Evolutionary conservation across 2,888 invertebrate genomes (phyloP).

Genomic region (Germaria angustata): DNA sequence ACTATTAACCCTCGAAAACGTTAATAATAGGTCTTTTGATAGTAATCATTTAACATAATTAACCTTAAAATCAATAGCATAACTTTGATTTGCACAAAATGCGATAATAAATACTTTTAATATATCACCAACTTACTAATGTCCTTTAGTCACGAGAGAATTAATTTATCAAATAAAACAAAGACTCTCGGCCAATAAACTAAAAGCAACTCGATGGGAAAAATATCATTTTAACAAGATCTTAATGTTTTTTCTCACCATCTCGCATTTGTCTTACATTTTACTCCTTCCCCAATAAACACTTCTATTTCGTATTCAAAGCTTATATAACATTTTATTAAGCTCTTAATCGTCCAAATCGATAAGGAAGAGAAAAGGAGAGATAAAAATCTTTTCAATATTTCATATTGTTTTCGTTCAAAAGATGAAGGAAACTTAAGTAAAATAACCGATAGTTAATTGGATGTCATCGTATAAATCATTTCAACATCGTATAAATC

Average conservation of each 20-base stretch:
- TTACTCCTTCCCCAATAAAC: not conserved
- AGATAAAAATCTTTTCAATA: conserved; percentile 5
- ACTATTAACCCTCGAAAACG: not conserved
- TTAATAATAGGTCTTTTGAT: not conserved
- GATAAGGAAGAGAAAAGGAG: not conserved
- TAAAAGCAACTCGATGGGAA: conserved; percentile 52
- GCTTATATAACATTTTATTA: conserved; percentile 21
- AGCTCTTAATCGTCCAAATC: conserved; percentile 6
- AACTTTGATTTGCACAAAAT: not conserved
- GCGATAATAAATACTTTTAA: conserved; percentile 8
- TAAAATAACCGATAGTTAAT: conserved; percentile 51
- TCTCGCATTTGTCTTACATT: not conserved
- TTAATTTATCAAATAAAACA: not conserved
- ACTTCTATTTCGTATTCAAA: not conserved
- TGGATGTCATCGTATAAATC: conserved; percentile 60
- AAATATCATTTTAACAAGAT: conserved; percentile 51
- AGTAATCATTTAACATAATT: conserved; percentile 12
- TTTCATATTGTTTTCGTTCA: conserved; percentile 15
- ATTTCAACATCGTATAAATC: conserved; percentile 55
- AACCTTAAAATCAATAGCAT: not conserved
- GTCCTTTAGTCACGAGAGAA: conserved; percentile 21
- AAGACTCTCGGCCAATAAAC: conserved; percentile 30
- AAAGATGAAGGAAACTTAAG: conserved; percentile 27
- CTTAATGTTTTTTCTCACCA: not conserved
- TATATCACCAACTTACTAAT: not conserved